Percentiles rank a stretch among this genome's conserved stretches.
Evolutionary conservation across 2,113 vertebrate genomes (phyloP).

Genomic region (Sorex fumeus): DNA sequence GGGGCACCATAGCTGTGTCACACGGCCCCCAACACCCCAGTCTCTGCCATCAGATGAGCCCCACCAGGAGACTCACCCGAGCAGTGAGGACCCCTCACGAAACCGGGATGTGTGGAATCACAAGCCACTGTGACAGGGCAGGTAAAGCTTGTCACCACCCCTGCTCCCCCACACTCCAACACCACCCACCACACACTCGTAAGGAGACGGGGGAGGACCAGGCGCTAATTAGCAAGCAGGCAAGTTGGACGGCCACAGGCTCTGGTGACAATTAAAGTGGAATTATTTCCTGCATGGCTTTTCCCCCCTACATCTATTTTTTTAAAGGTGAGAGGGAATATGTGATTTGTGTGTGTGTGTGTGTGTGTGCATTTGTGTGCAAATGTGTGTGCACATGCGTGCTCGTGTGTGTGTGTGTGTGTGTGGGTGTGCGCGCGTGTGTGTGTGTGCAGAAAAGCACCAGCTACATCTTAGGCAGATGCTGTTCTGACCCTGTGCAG

Average conservation of each 20-base stretch:
- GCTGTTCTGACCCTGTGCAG: constrained; percentile 42
- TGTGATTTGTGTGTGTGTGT: neutral
- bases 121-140: fast-evolving
- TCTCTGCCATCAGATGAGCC: neutral
- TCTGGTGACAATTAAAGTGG: neutral
- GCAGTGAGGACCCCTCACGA: neutral
- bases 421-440: too few species aligned
- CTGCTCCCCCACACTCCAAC: neutral
- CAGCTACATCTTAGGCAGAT: neutral
- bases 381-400: neutral
- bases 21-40: neutral
- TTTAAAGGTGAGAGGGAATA: neutral
- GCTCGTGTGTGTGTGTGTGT: too few species aligned
- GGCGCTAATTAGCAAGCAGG: neutral
- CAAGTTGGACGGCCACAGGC: neutral
- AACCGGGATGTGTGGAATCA: neutral
- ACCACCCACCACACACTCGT: fast-evolving
- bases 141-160: fast-evolving
- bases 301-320: neutral
- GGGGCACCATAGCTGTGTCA: neutral
- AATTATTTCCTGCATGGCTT: constrained; percentile 5
- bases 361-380: too few species aligned
- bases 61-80: neutral
- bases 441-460: too few species aligned
- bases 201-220: neutral